Evolutionary conservation across 2,113 vertebrate species (phyloP).

Genomic region (Prochilodus magdalenae): DNA sequence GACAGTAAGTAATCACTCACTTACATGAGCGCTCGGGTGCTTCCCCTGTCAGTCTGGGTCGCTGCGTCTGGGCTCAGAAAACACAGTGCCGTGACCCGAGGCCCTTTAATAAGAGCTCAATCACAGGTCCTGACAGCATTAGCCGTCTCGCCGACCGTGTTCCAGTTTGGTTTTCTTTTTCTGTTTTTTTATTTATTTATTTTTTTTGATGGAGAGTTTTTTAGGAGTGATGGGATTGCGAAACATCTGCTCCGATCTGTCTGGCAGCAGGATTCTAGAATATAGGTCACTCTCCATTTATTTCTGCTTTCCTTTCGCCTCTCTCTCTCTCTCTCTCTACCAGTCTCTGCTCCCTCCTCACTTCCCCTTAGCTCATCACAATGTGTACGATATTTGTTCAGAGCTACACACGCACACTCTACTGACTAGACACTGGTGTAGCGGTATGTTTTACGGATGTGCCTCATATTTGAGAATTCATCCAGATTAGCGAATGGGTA

Average conservation of each 20-base stretch:
- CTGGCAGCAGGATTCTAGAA: slow-evolving; percentile 66
- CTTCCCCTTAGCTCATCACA: slow-evolving; percentile 48
- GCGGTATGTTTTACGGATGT: background rate
- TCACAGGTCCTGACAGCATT: background rate
- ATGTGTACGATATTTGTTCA: slow-evolving; percentile 51
- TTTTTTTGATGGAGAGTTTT: slow-evolving; percentile 56
- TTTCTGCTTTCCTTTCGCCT: slow-evolving; percentile 52
- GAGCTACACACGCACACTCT: slow-evolving; percentile 17
- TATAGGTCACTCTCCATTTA: slow-evolving; percentile 75
- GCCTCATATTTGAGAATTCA: too few relatives aligned
- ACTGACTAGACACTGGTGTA: background rate
- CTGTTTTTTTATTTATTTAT: background rate
- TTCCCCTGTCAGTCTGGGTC: slow-evolving; percentile 18
- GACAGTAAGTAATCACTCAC: slow-evolving; percentile 66
- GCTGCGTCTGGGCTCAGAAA: background rate
- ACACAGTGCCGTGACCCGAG: background rate
- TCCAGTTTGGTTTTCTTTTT: background rate
- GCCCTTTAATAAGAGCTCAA: slow-evolving; percentile 48
- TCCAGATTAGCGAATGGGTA: too few relatives aligned
- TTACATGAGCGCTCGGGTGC: background rate
- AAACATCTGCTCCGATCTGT: slow-evolving; percentile 69
- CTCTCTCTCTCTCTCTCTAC: slow-evolving; percentile 45
- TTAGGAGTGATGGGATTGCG: slow-evolving; percentile 59
- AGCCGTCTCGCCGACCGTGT: background rate
- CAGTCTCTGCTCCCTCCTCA: slow-evolving; percentile 37